Evolutionary conservation across 2,888 invertebrate species (phyloP).

Genomic region (Trichogramma evanescens): DNA sequence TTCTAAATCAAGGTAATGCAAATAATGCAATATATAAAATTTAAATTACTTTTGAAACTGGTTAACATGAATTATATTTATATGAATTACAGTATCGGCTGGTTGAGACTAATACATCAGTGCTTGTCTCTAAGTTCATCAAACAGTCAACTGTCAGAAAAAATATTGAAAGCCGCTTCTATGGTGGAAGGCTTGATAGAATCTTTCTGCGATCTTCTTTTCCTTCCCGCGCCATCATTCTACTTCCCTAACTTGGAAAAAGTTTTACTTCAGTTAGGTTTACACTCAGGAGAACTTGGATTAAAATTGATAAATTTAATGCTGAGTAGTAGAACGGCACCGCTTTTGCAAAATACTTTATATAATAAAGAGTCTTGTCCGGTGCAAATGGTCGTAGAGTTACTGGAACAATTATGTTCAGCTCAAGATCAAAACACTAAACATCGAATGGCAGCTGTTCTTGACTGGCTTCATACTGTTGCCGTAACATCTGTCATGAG

Average conservation of each 20-base stretch:
- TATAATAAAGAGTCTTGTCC: conserved; percentile 39
- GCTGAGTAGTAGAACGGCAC: conserved; percentile 51
- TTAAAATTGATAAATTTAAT: conserved; percentile 54
- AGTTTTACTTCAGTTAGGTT: conserved; percentile 63
- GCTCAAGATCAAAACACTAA: conserved; percentile 53
- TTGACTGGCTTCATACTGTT: conserved; percentile 66
- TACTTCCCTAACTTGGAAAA: conserved; percentile 61
- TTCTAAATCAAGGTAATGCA: conserved; percentile 47
- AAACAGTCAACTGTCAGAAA: conserved; percentile 41
- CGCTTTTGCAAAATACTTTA: conserved; percentile 36
- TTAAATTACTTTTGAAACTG: neutral
- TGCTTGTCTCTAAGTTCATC: conserved; percentile 56
- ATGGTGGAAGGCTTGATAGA: conserved; percentile 61
- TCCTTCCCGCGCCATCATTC: conserved; percentile 61
- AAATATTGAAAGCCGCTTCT: conserved; percentile 59
- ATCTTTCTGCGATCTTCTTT: conserved; percentile 64
- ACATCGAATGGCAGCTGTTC: conserved; percentile 60
- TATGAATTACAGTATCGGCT: conserved; percentile 60
- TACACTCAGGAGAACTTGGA: conserved; percentile 58
- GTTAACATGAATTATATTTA: conserved; percentile 1
- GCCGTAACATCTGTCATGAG: conserved; percentile 49
- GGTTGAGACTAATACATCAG: conserved; percentile 75
- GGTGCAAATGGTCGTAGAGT: conserved; percentile 66
- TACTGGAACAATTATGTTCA: conserved; percentile 72
- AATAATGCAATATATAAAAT: neutral